Conservation (phyloP, 1,140 invertebrate genomes). For the Lineus longissimus region DNA sequence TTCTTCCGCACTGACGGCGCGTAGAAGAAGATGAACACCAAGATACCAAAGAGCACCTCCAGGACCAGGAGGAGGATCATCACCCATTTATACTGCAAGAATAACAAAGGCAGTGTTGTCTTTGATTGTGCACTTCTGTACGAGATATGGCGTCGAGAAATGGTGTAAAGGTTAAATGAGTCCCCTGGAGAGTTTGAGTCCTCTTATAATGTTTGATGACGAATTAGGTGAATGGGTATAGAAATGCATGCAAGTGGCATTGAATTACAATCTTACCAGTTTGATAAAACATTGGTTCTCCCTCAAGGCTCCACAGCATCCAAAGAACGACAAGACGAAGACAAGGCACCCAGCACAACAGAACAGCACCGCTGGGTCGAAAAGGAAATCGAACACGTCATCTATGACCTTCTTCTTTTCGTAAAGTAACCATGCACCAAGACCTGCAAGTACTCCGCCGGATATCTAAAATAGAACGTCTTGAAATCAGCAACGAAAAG, state of each 20-base stretch:
- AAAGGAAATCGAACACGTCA: constrained; percentile 81
- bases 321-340: constrained; percentile 85
- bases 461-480: constrained; percentile 66
- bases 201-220: too few species aligned
- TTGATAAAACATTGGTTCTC: constrained; percentile 90
- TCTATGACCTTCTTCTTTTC: constrained; percentile 86
- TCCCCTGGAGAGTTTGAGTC: too few species aligned
- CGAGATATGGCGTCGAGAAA: too few species aligned
- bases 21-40: constrained; percentile 88
- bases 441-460: constrained; percentile 78
- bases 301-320: constrained; percentile 82
- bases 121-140: too few species aligned
- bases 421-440: constrained; percentile 84
- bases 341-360: constrained; percentile 79
- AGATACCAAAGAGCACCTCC: constrained; percentile 83
- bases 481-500: background rate
- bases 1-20: constrained; percentile 75
- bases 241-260: too few species aligned
- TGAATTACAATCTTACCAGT: constrained; percentile 63
- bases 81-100: constrained; percentile 80
- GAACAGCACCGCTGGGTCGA: constrained; percentile 86
- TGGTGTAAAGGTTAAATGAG: too few species aligned
- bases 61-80: constrained; percentile 82
- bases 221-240: too few species aligned
- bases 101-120: constrained; percentile 15